These are phyloP conservation scores for Aphelenchoides fujianensis DNA, from an alignment of 1,140 invertebrate genomes.

Conservation along the genomic window DNA sequence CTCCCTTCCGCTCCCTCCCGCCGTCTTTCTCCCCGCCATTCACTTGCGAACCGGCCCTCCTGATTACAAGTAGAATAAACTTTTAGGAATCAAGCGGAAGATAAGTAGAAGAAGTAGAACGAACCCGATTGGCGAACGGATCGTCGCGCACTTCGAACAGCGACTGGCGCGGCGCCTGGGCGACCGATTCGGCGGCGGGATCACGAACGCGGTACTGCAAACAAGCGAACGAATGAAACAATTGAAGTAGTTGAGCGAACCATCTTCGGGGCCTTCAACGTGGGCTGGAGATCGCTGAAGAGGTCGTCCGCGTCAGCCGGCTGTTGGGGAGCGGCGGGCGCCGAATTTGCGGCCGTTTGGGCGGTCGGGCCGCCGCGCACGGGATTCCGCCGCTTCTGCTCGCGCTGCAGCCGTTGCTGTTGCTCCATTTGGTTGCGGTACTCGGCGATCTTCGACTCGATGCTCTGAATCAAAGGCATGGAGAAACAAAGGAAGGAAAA, in stretches of 20 bases:
- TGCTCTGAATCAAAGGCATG: slow-evolving; percentile 28
- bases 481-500: too few relatives aligned
- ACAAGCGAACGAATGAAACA: slow-evolving; percentile 13
- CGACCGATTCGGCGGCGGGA: slow-evolving; percentile 9
- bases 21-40: too few relatives aligned
- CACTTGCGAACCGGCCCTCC: too few relatives aligned
- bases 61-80: too few relatives aligned
- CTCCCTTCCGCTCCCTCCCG: too few relatives aligned
- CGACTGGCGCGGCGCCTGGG: slow-evolving; percentile 19
- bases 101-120: too few relatives aligned
- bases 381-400: background rate
- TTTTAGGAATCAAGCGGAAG: too few relatives aligned
- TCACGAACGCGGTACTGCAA: slow-evolving; percentile 17
- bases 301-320: slow-evolving; percentile 26
- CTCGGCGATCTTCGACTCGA: slow-evolving; percentile 36
- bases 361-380: background rate
- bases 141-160: slow-evolving; percentile 34
- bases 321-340: too few relatives aligned
- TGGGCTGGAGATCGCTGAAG: slow-evolving; percentile 39
- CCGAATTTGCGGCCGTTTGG: background rate
- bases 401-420: slow-evolving; percentile 1
- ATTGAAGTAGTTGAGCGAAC: background rate
- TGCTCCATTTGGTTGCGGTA: slow-evolving; percentile 28
- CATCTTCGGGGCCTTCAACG: slow-evolving; percentile 36
- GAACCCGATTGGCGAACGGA: slow-evolving; percentile 22